phyloP scores from a whole-genome alignment of 2,888 invertebrate genomes.

The Nasonia oneida region DNA sequence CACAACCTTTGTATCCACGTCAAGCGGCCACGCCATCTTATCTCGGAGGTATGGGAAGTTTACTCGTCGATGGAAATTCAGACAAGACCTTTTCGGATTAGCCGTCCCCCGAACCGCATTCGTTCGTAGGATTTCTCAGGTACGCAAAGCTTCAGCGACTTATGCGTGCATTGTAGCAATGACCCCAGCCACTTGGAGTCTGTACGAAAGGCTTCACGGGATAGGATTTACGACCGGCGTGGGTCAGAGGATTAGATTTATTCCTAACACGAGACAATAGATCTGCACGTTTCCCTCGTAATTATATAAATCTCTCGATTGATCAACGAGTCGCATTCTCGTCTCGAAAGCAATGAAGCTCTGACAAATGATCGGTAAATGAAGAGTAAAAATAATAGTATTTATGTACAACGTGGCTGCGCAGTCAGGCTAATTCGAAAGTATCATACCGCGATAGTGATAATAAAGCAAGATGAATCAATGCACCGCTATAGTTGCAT shows the following conservation, averaged over 20 bases:
- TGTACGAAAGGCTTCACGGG: too few relatives aligned
- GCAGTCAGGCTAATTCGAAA: neutral
- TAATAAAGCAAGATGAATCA: neutral
- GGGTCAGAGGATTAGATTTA: neutral
- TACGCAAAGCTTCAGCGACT: neutral
- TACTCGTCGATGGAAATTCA: too few relatives aligned
- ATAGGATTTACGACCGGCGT: neutral
- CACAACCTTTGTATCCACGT: neutral
- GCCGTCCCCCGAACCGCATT: neutral
- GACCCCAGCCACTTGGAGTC: neutral
- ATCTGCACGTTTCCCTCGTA: neutral
- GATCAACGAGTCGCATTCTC: too few relatives aligned
- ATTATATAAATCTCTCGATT: too few relatives aligned
- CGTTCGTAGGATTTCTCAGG: neutral
- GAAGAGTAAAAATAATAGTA: too few relatives aligned
- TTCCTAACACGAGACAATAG: neutral
- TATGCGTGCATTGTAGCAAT: too few relatives aligned
- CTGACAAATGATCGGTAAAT: too few relatives aligned
- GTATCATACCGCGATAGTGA: neutral
- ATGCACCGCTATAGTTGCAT: neutral
- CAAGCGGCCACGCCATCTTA: neutral
- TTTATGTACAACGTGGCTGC: too few relatives aligned
- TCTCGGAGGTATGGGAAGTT: neutral
- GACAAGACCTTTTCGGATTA: neutral
- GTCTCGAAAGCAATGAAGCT: too few relatives aligned